Conservation (phyloP, 2,888 invertebrate genomes). For the Digitonthophagus gazella region DNA sequence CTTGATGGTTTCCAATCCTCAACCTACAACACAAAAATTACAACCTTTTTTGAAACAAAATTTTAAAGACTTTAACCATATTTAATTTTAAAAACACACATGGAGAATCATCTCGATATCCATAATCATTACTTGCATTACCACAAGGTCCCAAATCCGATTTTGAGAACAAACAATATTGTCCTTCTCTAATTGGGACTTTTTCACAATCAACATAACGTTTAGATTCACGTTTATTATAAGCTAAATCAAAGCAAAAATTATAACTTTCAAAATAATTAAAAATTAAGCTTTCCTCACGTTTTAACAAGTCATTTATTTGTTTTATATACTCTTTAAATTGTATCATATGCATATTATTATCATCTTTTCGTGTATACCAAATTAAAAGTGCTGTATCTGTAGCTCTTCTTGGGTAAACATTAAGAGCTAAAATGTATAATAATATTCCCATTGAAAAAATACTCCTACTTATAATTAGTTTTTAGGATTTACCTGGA, state of each 20-base stretch:
- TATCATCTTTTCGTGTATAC: background rate
- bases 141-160: conserved; percentile 36
- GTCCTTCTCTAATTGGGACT: conserved; percentile 8
- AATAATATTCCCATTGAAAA: too few relatives aligned
- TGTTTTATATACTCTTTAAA: background rate
- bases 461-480: too few relatives aligned
- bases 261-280: background rate
- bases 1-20: conserved; percentile 14
- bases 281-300: background rate
- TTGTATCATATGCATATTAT: background rate
- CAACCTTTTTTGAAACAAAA: too few relatives aligned
- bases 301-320: background rate
- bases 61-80: conserved; percentile 39
- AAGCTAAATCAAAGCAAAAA: conserved; percentile 24
- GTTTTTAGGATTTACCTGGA: conserved; percentile 21
- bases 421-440: conserved; percentile 22
- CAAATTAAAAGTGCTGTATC: background rate
- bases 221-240: conserved; percentile 20
- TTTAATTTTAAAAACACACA: conserved; percentile 40
- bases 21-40: too few relatives aligned
- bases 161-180: conserved; percentile 34
- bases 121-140: conserved; percentile 29
- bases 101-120: conserved; percentile 33
- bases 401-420: conserved; percentile 17
- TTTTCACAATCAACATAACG: conserved; percentile 28